These are phyloP conservation scores for Scolopax mira DNA, from an alignment of 2,113 vertebrate species.

Conservation along the genomic window DNA sequence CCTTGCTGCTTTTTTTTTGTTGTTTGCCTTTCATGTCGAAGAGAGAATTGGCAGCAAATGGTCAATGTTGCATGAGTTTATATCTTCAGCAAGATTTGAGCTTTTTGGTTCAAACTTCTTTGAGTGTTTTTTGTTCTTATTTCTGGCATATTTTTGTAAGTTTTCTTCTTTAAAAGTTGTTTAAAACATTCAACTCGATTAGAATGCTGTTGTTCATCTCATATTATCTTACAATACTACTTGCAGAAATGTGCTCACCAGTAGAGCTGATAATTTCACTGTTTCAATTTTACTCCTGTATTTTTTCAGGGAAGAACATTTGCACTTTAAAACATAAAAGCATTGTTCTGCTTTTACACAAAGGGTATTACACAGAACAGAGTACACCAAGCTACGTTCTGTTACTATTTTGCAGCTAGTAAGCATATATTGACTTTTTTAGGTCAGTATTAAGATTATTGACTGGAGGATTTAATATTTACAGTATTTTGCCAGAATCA, in stretches of 20 bases:
- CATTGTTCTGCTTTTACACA: background rate
- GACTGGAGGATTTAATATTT: constrained; percentile 59
- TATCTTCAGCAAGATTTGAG: background rate
- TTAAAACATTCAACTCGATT: background rate
- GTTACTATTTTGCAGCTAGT: constrained; percentile 12
- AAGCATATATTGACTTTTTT: constrained; percentile 46
- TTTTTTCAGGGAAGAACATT: background rate
- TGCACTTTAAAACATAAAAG: background rate
- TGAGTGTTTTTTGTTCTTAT: background rate
- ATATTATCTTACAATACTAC: background rate
- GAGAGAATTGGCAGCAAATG: background rate
- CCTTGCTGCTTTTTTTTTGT: background rate
- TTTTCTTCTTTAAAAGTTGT: background rate
- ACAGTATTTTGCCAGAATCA: constrained; percentile 52
- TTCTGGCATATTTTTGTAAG: background rate
- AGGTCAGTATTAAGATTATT: constrained; percentile 56
- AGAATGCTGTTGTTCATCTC: background rate
- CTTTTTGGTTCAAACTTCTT: background rate
- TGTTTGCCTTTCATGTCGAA: background rate
- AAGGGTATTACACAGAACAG: background rate
- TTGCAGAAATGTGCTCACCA: background rate
- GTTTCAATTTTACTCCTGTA: background rate
- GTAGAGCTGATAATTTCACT: background rate
- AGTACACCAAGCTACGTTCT: background rate
- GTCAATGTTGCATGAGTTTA: background rate